Percentiles rank a stretch among this genome's conserved stretches.
Evolutionary conservation across 2,113 vertebrate species (phyloP).

Genomic region (Macheiramphus alcinus): DNA sequence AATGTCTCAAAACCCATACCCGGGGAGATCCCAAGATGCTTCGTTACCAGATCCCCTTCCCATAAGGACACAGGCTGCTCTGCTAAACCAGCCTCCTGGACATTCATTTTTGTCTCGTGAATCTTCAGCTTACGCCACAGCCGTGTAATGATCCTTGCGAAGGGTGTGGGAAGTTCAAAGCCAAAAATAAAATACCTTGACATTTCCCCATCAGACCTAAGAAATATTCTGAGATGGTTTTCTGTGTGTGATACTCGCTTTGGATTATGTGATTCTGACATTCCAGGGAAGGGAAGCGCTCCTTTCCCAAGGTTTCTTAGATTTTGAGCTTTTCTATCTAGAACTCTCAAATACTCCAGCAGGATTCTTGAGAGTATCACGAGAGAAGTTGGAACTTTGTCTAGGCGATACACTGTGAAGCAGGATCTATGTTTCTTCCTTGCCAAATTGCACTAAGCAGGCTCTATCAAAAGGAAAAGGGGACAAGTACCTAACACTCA

Average conservation of each 20-base stretch:
- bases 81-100: neutral
- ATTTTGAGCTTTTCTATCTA: neutral
- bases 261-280: neutral
- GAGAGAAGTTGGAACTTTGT: neutral
- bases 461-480: neutral
- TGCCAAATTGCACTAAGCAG: neutral
- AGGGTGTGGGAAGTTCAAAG: neutral
- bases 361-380: neutral
- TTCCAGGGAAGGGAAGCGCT: neutral
- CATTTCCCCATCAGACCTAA: neutral
- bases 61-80: neutral
- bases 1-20: rapidly evolving
- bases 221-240: neutral
- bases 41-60: neutral
- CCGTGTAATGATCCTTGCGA: neutral
- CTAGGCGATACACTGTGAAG: neutral
- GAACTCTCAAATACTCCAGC: neutral
- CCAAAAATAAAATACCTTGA: neutral
- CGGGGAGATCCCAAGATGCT: neutral
- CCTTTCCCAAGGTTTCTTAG: neutral
- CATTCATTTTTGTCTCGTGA: neutral
- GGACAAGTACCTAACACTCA: neutral
- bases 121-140: neutral
- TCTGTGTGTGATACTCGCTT: neutral
- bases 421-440: neutral